Evolutionary conservation across 2,113 vertebrate genomes (phyloP).

Genomic region (Istiophorus platypterus): DNA sequence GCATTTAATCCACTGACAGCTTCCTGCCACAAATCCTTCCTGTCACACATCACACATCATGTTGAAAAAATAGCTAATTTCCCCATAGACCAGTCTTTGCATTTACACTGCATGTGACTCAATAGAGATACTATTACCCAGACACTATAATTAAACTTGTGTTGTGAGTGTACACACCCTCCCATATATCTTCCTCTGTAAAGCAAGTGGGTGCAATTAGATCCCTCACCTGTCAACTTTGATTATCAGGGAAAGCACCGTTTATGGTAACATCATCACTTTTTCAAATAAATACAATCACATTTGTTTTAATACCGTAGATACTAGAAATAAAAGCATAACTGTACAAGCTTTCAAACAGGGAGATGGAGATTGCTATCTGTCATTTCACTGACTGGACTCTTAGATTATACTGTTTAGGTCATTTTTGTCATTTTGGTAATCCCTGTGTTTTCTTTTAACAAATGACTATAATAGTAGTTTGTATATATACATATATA

Average conservation of each 20-base stretch:
- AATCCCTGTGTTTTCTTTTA: conserved; percentile 19
- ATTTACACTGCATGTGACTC: conserved; percentile 56
- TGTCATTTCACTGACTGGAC: conserved; percentile 46
- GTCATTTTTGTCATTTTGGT: conserved; percentile 67
- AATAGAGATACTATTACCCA: conserved; percentile 63
- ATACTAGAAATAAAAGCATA: conserved; percentile 59
- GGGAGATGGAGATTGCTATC: conserved; percentile 67
- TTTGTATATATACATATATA: neutral
- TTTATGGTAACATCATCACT: neutral
- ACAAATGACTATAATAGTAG: neutral
- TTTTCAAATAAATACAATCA: neutral
- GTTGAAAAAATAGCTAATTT: conserved; percentile 36
- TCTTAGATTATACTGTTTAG: conserved; percentile 64
- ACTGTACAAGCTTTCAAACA: conserved; percentile 8
- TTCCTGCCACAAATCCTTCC: conserved; percentile 67
- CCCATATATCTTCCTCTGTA: conserved; percentile 75
- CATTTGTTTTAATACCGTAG: neutral
- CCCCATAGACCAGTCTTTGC: conserved; percentile 23
- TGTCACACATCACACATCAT: conserved; percentile 45
- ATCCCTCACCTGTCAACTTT: conserved; percentile 42
- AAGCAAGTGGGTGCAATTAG: conserved; percentile 69
- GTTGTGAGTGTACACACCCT: conserved; percentile 69
- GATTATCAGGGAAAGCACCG: conserved; percentile 34
- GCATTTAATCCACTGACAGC: conserved; percentile 52
- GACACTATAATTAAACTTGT: conserved; percentile 72